Percentiles rank a stretch among this genome's conserved stretches.
These are phyloP conservation scores for Moxostoma hubbsi DNA, from an alignment of 2,797 vertebrate species.

Conservation along the genomic window DNA sequence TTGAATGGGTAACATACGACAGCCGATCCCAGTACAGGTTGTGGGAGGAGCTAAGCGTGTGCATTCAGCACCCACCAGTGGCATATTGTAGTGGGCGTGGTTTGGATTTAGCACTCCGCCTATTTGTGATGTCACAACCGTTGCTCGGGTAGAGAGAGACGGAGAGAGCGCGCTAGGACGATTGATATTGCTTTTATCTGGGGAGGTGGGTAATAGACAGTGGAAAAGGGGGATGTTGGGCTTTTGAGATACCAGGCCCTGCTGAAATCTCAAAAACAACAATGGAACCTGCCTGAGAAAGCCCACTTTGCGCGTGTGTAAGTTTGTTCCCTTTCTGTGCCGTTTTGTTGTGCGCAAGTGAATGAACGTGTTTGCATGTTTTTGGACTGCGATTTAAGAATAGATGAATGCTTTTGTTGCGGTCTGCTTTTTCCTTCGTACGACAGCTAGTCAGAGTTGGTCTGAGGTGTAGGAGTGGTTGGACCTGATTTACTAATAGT, in stretches of 20 bases:
- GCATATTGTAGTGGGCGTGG: constrained; percentile 67
- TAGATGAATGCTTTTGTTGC: constrained; percentile 49
- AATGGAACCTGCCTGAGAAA: constrained; percentile 68
- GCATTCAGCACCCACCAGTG: constrained; percentile 64
- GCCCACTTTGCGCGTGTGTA: constrained; percentile 44
- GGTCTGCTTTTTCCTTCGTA: constrained; percentile 4
- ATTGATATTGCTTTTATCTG: constrained; percentile 4
- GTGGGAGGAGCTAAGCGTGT: constrained; percentile 62
- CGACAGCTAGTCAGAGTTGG: constrained; percentile 20
- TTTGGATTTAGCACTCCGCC: constrained; percentile 61
- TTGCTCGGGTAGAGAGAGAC: constrained; percentile 54
- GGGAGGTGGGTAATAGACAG: constrained; percentile 52
- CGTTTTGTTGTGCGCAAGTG: constrained; percentile 7
- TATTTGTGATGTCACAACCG: constrained; percentile 67
- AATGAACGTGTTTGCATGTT: constrained; percentile 16
- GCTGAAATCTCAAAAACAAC: constrained; percentile 57
- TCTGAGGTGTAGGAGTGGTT: neutral
- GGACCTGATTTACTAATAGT: neutral
- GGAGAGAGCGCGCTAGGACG: constrained; percentile 43
- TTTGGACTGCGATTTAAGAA: constrained; percentile 10
- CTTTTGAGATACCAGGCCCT: constrained; percentile 45
- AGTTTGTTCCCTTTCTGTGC: constrained; percentile 25
- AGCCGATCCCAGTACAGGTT: constrained; percentile 69
- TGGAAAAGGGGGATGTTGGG: constrained; percentile 47
- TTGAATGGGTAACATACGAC: constrained; percentile 52